These are phyloP conservation scores for Nesoenas mayeri DNA, from an alignment of 2,113 vertebrate species.

Conservation along the genomic window DNA sequence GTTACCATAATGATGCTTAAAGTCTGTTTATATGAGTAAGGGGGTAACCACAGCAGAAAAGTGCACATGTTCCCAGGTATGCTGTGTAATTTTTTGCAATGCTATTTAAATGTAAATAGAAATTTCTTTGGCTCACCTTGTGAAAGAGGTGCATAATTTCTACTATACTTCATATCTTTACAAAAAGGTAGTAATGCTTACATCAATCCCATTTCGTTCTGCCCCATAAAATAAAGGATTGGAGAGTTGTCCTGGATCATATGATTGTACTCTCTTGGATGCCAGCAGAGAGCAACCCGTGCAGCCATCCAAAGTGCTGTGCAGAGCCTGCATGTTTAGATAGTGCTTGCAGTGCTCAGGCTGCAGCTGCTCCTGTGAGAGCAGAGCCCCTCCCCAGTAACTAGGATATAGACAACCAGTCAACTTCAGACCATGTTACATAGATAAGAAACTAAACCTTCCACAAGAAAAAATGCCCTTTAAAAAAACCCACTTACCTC, in stretches of 20 bases:
- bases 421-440: not conserved
- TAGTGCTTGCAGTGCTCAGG: not conserved
- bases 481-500: slow-evolving; percentile 76
- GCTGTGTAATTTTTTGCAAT: not conserved
- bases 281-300: not conserved
- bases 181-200: not conserved
- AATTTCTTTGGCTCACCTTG: not conserved
- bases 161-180: not conserved
- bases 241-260: not conserved
- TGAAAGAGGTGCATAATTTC: not conserved
- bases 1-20: not conserved
- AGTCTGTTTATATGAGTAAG: not conserved
- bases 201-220: not conserved
- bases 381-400: not conserved
- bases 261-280: accelerated
- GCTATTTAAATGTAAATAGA: not conserved
- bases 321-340: not conserved
- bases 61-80: not conserved
- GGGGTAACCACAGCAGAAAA: not conserved
- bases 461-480: not conserved
- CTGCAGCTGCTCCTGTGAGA: not conserved
- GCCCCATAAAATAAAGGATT: not conserved
- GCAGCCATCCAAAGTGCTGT: not conserved
- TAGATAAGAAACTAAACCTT: not conserved
- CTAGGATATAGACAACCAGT: not conserved